Evolutionary conservation across 2,797 vertebrate genomes (phyloP).

Genomic region (Micropoecilia bifurca): DNA sequence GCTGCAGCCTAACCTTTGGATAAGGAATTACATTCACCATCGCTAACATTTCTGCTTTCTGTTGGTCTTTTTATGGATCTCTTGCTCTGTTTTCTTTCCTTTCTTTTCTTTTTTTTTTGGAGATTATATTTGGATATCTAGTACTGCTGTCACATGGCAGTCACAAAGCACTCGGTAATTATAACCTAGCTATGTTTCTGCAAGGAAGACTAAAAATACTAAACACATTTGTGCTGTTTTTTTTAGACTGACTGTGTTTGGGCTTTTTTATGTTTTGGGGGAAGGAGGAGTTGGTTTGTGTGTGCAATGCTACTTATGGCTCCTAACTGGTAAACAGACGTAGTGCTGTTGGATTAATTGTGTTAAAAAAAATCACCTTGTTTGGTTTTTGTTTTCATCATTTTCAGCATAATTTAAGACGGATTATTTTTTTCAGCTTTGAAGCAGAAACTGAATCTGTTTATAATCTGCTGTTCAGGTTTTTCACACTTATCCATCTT

Average conservation of each 20-base stretch:
- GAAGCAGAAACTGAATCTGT: neutral
- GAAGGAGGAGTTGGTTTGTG: neutral
- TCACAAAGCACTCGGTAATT: constrained; percentile 79
- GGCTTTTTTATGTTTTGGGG: constrained; percentile 14
- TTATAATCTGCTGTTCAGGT: neutral
- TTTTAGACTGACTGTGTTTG: constrained; percentile 27
- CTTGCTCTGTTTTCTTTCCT: constrained; percentile 35
- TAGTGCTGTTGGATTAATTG: neutral
- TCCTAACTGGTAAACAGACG: neutral
- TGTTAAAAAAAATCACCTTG: neutral
- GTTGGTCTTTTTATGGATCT: constrained; percentile 21
- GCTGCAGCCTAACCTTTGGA: constrained; percentile 49
- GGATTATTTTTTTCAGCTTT: neutral
- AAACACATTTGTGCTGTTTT: constrained; percentile 62
- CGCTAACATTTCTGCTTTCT: constrained; percentile 45
- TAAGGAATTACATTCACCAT: constrained; percentile 36
- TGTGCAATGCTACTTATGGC: neutral
- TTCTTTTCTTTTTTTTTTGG: constrained; percentile 32
- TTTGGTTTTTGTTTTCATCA: neutral
- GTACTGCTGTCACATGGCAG: constrained; percentile 79
- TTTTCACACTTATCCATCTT: neutral
- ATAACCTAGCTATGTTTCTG: constrained; percentile 74
- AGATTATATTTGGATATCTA: constrained; percentile 78
- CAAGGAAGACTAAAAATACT: constrained; percentile 76
- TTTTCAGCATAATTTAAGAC: neutral